Evolutionary conservation across 37 sponge, comb jelly and placozoan species (phyloP), one percentile per base, ranked within the genome.

Genomic region (Eunapius fragilis): DNA sequence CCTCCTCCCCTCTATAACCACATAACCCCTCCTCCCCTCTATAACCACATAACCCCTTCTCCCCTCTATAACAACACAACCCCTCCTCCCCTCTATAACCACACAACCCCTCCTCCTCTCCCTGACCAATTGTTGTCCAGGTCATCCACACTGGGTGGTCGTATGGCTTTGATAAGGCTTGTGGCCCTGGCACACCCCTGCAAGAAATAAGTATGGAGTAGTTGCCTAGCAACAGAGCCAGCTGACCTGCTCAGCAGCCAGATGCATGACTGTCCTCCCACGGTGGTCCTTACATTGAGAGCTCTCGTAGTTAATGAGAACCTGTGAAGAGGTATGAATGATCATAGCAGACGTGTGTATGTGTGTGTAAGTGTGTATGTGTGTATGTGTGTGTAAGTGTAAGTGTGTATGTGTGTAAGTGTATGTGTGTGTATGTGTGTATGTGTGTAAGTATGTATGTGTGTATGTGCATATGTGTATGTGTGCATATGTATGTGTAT

Each of bases 201-300:
- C 49, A 33, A 36, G 68, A 50, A 31, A 26, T 41, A 25, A 48
- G 58, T 31, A 79, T 33, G 67, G 58, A 22, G 58, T 22, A 58
- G 28, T 14, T 25, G 78, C 58, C 17, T 19, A 58, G 27, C n/a
- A 78, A 47, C 25, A 47, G 67, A 47, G 25, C 9, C 31, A 80
- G 77, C 77, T 32, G 25, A 93, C 94, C 84, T 87, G 85, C 70
- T 95, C 96, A 69, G 96, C 96, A 25, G 87, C 85, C 13, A 82
- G 77, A 34, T 95, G 96, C 82, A 90, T 87, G 24, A 93, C 94
- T 31, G 94, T 91, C 58, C 86, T 90, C 0, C 96, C 96, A 30
- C 80, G 90, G 24, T 80, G 70, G 76, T 92, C 93, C 24, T 45
- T 41, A 41, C 81, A 91, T 25, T 82, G 32, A n/a, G 86, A 69